Conservation (phyloP, 2,888 invertebrate species). For the Nipponacmea schrenckii region DNA sequence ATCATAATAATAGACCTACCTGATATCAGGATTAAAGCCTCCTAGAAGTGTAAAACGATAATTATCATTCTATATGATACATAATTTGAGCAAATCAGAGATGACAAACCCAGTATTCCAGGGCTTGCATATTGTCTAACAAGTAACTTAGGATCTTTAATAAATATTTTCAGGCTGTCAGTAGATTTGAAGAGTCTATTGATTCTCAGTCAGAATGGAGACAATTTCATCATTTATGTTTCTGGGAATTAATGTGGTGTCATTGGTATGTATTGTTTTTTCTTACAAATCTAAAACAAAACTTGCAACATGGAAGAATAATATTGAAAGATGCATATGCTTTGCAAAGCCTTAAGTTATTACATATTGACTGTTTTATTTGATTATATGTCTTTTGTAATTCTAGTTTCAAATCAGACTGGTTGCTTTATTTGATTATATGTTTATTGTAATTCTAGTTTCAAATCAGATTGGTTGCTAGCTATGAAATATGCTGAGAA, state of each 20-base stretch:
- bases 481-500: slow-evolving; percentile 79
- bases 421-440: too few species aligned
- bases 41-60: too few species aligned
- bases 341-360: background rate
- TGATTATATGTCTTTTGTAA: too few species aligned
- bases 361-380: too few species aligned
- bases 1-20: too few species aligned
- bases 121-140: too few species aligned
- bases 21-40: too few species aligned
- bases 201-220: slow-evolving; percentile 85
- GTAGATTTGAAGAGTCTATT: slow-evolving; percentile 84
- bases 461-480: slow-evolving; percentile 79
- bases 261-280: slow-evolving; percentile 74
- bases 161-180: slow-evolving; percentile 72
- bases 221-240: slow-evolving; percentile 92
- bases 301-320: background rate
- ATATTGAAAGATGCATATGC: background rate
- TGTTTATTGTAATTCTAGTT: slow-evolving; percentile 48
- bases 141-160: too few species aligned
- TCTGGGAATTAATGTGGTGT: slow-evolving; percentile 94
- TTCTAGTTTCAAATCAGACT: slow-evolving; percentile 74
- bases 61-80: too few species aligned
- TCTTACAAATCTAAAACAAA: background rate
- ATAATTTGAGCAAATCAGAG: too few species aligned
- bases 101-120: too few species aligned